Base-by-base conservation (phyloP, 2,888 invertebrate genomes). In the Torymus tubicola region DNA sequence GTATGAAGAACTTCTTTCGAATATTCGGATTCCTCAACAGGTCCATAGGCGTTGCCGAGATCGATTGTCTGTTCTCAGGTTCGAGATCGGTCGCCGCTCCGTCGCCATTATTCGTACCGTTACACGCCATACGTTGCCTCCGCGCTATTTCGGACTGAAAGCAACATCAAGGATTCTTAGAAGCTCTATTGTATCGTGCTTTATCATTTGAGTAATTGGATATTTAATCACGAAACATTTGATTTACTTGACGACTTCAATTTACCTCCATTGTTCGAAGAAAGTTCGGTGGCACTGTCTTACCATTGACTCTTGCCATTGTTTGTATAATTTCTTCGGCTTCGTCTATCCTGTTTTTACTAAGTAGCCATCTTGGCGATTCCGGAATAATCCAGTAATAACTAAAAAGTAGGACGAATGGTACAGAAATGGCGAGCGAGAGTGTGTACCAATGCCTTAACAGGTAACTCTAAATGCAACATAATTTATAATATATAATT, bases 301-400 rank as follows among this genome's bases (percentile, higher is more conserved):
- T 93, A 13, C 93, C 93, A 85, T 95, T 95, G 84, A 92, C 92
- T 84, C 90, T 92, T 0, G 94, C 95, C 85, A 94, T 93, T 82
- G 92, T 92, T 81, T 93, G 92, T 3, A 94, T 91, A 8, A 94
- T 94, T 70, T 92, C 93, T 85, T 94, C 94, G 0, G 95, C 95
- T 84, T 95, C 94, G 73, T 93, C 93, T 84, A 94, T 92, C 64
- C 94, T 91, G 31, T 94, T 94, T 85, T 94, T 92, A 31, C 94
- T 93, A 8, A 94, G 93, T 21, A 94, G 90, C 95, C 95, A 95
- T 82, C 95, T 91, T 2, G 95, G 94, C 67, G 95, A 95, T 87
- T 95, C 95, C 11, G 95, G 95, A 83, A 95, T 93, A 60, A 95
- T 91, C 94, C 94, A 94, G 87, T 93, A 94, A 84, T 92, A 94